Percentiles rank a stretch among this genome's conserved stretches.
Conservation (phyloP, 37 sponge, comb jelly and placozoan species). For the Tethya wilhelma region DNA sequence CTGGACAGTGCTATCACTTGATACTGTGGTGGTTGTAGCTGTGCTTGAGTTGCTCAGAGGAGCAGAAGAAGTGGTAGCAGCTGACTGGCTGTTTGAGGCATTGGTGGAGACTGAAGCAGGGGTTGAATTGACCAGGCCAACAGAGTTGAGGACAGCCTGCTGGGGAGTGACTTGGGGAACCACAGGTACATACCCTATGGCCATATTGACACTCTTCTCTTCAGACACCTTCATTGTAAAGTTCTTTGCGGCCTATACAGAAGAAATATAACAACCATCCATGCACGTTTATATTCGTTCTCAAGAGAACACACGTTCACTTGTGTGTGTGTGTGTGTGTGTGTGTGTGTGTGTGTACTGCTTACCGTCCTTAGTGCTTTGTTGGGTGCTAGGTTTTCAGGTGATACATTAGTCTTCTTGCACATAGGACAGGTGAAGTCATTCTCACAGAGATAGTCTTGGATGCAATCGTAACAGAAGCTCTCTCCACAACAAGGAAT, state of each 20-base stretch:
- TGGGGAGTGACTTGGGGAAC: background rate
- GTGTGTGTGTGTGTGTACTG: conserved; percentile 20
- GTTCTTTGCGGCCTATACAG: conserved; percentile 49
- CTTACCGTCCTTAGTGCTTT: conserved; percentile 74
- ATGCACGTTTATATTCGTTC: background rate
- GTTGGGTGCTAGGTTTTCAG: conserved; percentile 82
- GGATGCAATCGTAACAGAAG: conserved; percentile 96
- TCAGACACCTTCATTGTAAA: conserved; percentile 45
- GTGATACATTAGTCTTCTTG: conserved; percentile 69
- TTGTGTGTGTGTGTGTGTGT: conserved; percentile 16
- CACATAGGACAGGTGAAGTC: conserved; percentile 86
- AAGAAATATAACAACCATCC: background rate
- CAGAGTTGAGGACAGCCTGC: background rate
- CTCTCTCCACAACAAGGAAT: conserved; percentile 92
- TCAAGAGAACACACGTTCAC: background rate
- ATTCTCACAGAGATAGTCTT: conserved; percentile 76
- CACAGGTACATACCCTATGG: conserved; percentile 16
- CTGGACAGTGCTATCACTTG: too few relatives aligned
- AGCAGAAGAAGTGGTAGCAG: background rate
- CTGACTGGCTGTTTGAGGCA: background rate
- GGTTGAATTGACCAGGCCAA: background rate
- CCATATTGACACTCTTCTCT: conserved; percentile 50
- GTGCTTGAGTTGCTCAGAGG: background rate
- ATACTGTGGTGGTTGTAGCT: background rate
- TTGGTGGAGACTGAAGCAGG: background rate